Percentiles rank a stretch among this genome's conserved stretches.
These are phyloP conservation scores for Tetramorium bicarinatum DNA, from an alignment of 2,888 invertebrate species.

Conservation along the genomic window DNA sequence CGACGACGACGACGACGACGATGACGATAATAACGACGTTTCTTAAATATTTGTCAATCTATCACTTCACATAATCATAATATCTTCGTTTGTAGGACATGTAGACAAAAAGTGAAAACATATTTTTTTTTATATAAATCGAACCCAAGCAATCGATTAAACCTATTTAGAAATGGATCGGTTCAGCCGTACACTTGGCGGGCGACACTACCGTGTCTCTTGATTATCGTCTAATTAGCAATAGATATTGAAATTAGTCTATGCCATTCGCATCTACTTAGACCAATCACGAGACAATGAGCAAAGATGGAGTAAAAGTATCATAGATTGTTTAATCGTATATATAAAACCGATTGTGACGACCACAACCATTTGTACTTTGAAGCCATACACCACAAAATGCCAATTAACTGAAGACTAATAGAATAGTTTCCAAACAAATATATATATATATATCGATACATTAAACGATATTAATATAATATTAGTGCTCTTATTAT, in stretches of 20 bases:
- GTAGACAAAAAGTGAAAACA: no score
- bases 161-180: no score
- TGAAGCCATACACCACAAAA: constrained; percentile 82
- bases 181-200: no score
- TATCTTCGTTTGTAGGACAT: no score
- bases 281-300: not conserved
- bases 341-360: constrained; percentile 42
- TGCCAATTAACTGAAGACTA: constrained; percentile 85
- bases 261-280: not conserved
- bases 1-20: no score
- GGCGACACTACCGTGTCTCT: no score
- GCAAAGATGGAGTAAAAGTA: not conserved
- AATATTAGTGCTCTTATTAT: constrained; percentile 74
- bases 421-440: constrained; percentile 78
- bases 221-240: not conserved
- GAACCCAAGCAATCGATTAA: no score
- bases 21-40: no score
- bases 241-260: constrained; percentile 10
- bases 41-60: no score
- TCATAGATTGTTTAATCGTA: not conserved
- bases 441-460: constrained; percentile 64
- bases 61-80: no score
- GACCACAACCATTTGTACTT: constrained; percentile 69
- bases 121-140: no score
- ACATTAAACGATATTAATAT: constrained; percentile 75